phyloP scores from a whole-genome alignment of 2,113 vertebrate species.

The Hippocampus guttulatus region DNA sequence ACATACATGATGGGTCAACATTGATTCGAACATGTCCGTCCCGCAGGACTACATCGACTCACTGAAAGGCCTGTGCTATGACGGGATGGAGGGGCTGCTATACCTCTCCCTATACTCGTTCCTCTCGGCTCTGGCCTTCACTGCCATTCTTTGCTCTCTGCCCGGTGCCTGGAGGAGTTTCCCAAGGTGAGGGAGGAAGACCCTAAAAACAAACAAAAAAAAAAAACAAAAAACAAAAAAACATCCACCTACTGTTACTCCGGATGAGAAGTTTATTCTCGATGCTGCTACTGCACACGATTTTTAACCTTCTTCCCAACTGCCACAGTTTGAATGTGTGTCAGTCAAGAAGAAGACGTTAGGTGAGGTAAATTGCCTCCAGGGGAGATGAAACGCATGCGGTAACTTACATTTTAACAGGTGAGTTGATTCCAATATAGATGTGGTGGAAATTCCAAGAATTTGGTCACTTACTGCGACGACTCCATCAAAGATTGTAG shows the following conservation, averaged over 20 bases:
- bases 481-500: too few relatives aligned
- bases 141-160: slow-evolving; percentile 83
- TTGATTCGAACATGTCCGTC: background rate
- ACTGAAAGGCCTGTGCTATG: slow-evolving; percentile 85
- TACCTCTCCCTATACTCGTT: slow-evolving; percentile 88
- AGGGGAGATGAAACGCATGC: too few relatives aligned
- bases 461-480: too few relatives aligned
- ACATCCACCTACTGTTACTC: background rate
- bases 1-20: too few relatives aligned
- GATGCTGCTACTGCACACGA: background rate
- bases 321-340: background rate
- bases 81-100: slow-evolving; percentile 85
- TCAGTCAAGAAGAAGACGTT: too few relatives aligned
- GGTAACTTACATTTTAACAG: too few relatives aligned
- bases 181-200: slow-evolving; percentile 74
- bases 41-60: slow-evolving; percentile 82
- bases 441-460: too few relatives aligned
- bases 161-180: slow-evolving; percentile 87
- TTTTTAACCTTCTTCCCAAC: background rate
- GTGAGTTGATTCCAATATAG: too few relatives aligned
- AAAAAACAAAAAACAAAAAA: too few relatives aligned
- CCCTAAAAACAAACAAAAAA: background rate
- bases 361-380: too few relatives aligned
- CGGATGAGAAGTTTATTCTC: background rate
- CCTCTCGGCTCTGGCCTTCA: slow-evolving; percentile 83